Conservation (phyloP, 2,888 invertebrate genomes). For the Rhagonycha lutea region DNA sequence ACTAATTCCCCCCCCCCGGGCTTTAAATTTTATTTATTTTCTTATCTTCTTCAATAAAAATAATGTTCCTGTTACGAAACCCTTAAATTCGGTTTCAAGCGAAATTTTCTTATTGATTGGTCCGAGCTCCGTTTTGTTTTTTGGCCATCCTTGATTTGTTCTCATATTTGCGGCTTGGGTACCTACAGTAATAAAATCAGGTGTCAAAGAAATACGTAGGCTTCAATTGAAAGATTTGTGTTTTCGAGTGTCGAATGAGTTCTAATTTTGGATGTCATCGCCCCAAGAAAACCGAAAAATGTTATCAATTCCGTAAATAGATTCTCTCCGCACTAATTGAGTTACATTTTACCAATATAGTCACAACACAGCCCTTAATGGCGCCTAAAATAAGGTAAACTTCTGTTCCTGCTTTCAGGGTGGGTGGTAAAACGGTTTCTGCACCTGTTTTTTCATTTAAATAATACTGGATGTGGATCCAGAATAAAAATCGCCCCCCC, state of each 20-base stretch:
- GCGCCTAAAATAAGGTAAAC: background rate
- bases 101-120: no score
- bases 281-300: background rate
- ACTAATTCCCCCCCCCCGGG: no score
- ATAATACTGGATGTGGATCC: background rate
- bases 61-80: no score
- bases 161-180: no score
- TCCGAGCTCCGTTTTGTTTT: no score
- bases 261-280: background rate
- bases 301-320: background rate
- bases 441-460: background rate
- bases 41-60: no score
- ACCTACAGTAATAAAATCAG: background rate
- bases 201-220: background rate
- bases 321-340: background rate
- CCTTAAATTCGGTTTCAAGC: no score
- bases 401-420: background rate
- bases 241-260: background rate
- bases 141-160: no score
- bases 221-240: background rate
- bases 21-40: no score
- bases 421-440: background rate
- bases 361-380: background rate
- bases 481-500: background rate
- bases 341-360: background rate